Evolutionary conservation across 2,113 vertebrate genomes (phyloP), one percentile per base, ranked within the genome.

Genomic region (Stigmatopora argus): DNA sequence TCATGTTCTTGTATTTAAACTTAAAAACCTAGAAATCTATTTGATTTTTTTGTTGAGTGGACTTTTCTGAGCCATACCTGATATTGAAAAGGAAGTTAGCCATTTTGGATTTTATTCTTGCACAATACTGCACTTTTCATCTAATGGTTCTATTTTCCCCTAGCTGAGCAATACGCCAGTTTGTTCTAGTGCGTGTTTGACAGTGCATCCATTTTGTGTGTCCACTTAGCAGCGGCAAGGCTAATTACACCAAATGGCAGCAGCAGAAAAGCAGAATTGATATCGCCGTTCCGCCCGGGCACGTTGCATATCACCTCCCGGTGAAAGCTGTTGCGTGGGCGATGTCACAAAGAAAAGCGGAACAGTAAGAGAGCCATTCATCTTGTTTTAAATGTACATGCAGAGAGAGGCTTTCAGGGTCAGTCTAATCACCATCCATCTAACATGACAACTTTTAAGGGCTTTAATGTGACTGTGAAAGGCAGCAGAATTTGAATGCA

Each of bases 191-290:
- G 78, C 66, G 59, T 64, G 64, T 78, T 49, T 75, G 73, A 63
- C 73, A 78, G 66, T 3, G 80, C 38, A 70, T 87, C 71, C 85
- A 88, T 85, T 81, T 86, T 81, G 64, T 74, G 65, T 67, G 69
- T 72, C 86, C 75, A 70, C 66, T 79, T 67, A 74, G 63, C 75
- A 74, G 74, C 73, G 58, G 59, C 51, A 18, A 48, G 45, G 63
- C 75, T 87, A 87, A 88, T 86, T 83, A 86, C 71, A 82, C 72
- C 73, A 85, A 79, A 83, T 83, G 85, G 78, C 74, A 73, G 77
- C 73, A 72, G 62, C 18, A 72, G 64, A 81, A 83, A 75, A 46
- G 73, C 58, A 75, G 67, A 74, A 85, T 84, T 85, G 80, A 87
- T 84, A 75, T 84, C 12, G 71, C 18, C 55, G 76, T 84, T 87